Evolutionary conservation across 2,888 invertebrate genomes (phyloP).

Genomic region (Tupiocoris notatus): DNA sequence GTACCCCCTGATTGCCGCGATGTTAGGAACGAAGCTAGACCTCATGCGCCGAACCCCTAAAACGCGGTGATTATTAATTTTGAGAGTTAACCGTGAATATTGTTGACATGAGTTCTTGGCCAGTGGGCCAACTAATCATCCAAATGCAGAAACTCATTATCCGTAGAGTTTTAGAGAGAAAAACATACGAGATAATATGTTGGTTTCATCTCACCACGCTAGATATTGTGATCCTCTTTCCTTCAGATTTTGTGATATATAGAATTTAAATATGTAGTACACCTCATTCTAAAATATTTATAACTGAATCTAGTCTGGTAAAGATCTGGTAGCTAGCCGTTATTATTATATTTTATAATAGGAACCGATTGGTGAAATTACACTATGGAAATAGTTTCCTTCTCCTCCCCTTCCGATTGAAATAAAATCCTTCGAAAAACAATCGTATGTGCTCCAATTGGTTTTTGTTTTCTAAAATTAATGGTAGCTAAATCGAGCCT

Average conservation of each 20-base stretch:
- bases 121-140: no score
- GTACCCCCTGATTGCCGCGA: neutral
- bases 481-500: conserved; percentile 15
- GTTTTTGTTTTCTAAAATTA: conserved; percentile 26
- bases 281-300: conserved; percentile 40
- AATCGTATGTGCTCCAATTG: conserved; percentile 6
- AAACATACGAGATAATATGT: neutral
- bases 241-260: conserved; percentile 44
- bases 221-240: conserved; percentile 42
- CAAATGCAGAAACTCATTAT: neutral
- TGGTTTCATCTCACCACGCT: conserved; percentile 18
- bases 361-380: no score
- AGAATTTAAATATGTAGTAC: conserved; percentile 18
- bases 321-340: conserved; percentile 37
- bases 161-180: neutral
- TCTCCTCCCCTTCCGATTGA: no score
- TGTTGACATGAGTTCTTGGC: no score
- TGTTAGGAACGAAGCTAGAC: neutral
- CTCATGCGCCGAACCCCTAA: no score
- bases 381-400: neutral
- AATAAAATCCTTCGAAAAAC: no score
- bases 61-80: no score
- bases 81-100: no score
- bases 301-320: conserved; percentile 43
- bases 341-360: conserved; percentile 19